A percentile compares a stretch with the other conserved stretches of the same genome.
These are phyloP conservation scores for Manduca sexta DNA, from an alignment of 1,140 invertebrate genomes.

Conservation along the genomic window DNA sequence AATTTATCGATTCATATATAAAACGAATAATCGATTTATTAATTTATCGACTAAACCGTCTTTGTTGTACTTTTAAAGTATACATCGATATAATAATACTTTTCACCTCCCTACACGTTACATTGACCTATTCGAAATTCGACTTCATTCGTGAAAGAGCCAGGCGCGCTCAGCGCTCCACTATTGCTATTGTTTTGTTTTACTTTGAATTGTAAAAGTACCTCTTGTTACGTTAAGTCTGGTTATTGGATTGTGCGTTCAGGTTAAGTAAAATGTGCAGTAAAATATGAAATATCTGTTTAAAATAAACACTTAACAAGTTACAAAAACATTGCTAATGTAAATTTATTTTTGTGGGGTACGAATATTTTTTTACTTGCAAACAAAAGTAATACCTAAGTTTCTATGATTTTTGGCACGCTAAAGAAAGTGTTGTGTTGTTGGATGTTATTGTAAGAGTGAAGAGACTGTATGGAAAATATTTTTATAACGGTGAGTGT, in stretches of 20 bases:
- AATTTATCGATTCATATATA: no score
- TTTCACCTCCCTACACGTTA: no score
- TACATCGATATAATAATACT: no score
- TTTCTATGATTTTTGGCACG: conserved; percentile 10
- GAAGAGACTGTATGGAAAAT: conserved; percentile 30
- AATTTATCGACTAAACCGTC: no score
- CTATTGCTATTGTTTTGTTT: background rate
- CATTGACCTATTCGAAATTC: no score
- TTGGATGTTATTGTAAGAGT: conserved; percentile 4
- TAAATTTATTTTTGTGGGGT: background rate
- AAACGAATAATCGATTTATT: no score
- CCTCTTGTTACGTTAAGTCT: background rate
- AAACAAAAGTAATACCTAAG: conserved; percentile 8
- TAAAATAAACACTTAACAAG: background rate
- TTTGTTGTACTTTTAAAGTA: no score
- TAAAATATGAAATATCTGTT: no score
- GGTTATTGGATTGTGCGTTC: background rate
- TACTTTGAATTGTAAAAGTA: background rate
- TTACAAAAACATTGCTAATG: background rate
- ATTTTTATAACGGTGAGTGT: conserved; percentile 31
- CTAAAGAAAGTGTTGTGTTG: conserved; percentile 9
- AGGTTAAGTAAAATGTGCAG: background rate
- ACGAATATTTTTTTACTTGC: background rate
- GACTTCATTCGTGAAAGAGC: no score
- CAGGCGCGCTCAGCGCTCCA: background rate